Base-by-base conservation (phyloP, 2,113 vertebrate genomes). In the Dryoscopus gambensis region DNA sequence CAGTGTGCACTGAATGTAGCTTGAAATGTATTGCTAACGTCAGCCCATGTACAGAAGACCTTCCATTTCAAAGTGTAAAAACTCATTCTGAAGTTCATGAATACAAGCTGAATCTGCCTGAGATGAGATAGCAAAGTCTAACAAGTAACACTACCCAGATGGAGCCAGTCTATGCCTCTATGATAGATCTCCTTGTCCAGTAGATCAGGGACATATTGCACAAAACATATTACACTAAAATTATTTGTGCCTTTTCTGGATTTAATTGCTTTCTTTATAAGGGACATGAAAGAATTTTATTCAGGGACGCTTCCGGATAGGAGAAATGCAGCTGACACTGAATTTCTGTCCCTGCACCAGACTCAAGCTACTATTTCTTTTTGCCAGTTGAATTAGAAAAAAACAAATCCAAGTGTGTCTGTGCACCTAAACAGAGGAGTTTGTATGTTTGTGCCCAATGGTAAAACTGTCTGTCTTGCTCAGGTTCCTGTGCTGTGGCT, bases 391-490 rank as follows among this genome's bases (percentile, higher is more conserved):
- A 35, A 13, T 56, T 25, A 44, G 23, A 17, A 37, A 70, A 56
- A 78, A 52, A 7, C 6, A 74, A 80, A 85, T 39, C 35, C 33
- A 49, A 16, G 18, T 35, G 17, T 16, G 30, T 33, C 46, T 9
- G 11, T 62, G 23, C 30, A 47, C 7, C 25, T 37, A 2, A 1
- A 5, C 9, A 22, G 67, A 60, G 33, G 46, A 70, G 33, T 46
- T 40, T 0, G 1, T 35, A 7, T 16, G 6, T 42, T 37, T 37
- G 50, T 37, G 35, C 25, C 16, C 0, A 0, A 6, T 14, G 25
- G 22, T 18, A 60, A 65, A 83, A 65, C 16, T 35, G 5, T 13
- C 37, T 35, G 39, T 40, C 25, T 52, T 62, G 9, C 24, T 37
- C 4, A 2, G 23, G 46, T 65, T 64, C 7, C 44, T n/a, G 35